Evolutionary conservation across 2,888 invertebrate species (phyloP).

Genomic region (Disparrhopalites patrizii): DNA sequence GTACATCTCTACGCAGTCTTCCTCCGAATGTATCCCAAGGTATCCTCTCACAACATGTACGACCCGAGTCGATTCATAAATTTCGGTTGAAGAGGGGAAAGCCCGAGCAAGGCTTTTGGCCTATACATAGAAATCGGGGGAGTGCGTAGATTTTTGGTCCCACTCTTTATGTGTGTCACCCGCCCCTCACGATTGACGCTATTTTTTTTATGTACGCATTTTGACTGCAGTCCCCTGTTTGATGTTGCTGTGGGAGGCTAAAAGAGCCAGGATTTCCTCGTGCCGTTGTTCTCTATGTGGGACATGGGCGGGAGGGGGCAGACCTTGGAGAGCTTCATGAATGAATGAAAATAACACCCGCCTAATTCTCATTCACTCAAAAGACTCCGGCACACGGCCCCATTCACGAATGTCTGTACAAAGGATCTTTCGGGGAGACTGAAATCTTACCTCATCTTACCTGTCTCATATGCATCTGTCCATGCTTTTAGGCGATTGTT

Average conservation of each 20-base stretch:
- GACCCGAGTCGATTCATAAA: not conserved
- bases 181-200: not conserved
- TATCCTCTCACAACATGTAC: no score
- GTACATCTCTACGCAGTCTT: not conserved
- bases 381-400: no score
- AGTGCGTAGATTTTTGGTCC: not conserved
- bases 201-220: not conserved
- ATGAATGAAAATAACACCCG: constrained; percentile 10
- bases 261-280: constrained; percentile 2
- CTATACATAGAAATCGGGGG: not conserved
- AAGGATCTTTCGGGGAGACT: no score
- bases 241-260: no score
- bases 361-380: constrained; percentile 2
- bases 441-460: no score
- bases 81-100: no score
- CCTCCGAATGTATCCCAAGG: not conserved
- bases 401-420: no score
- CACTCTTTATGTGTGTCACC: not conserved
- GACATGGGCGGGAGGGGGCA: not conserved
- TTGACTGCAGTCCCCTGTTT: no score
- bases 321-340: not conserved
- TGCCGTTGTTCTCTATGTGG: constrained; percentile 10
- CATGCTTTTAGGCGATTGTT: no score
- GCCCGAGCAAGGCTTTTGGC: no score
- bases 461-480: no score